phyloP scores from a whole-genome alignment of 2,113 vertebrate species.

The Pristiophorus japonicus region DNA sequence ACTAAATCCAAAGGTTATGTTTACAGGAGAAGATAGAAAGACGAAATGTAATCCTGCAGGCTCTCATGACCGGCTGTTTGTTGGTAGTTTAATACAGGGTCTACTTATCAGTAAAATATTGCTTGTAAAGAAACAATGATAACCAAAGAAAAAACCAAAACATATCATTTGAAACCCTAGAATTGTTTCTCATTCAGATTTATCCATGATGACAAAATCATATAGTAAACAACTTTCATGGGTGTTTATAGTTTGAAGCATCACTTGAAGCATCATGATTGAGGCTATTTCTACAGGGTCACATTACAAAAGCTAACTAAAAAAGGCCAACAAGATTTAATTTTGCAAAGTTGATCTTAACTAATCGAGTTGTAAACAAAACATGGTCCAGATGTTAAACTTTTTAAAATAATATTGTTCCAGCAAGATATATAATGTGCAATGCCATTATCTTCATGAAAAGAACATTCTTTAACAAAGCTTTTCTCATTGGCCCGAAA shows the following conservation, averaged over 20 bases:
- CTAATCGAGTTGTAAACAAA: neutral
- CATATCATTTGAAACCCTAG: neutral
- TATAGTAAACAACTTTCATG: neutral
- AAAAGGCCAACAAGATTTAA: neutral
- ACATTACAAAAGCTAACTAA: neutral
- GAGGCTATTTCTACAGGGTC: neutral
- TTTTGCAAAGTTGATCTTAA: neutral
- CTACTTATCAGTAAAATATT: neutral
- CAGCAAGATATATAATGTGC: neutral
- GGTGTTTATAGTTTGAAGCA: neutral
- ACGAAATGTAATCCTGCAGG: neutral
- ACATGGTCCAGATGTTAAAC: neutral
- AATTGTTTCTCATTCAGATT: neutral
- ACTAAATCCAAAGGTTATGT: neutral
- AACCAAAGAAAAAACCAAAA: neutral
- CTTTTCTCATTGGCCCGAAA: neutral
- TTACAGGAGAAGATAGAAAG: neutral
- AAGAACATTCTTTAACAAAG: neutral
- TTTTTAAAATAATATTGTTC: neutral
- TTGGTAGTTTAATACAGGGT: neutral
- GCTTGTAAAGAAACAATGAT: neutral
- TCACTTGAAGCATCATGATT: neutral
- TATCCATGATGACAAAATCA: neutral
- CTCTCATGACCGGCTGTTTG: neutral
- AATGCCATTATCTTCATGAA: neutral